Base-by-base conservation (phyloP, 1,140 invertebrate species). In the Sminthurides bifidus region DNA sequence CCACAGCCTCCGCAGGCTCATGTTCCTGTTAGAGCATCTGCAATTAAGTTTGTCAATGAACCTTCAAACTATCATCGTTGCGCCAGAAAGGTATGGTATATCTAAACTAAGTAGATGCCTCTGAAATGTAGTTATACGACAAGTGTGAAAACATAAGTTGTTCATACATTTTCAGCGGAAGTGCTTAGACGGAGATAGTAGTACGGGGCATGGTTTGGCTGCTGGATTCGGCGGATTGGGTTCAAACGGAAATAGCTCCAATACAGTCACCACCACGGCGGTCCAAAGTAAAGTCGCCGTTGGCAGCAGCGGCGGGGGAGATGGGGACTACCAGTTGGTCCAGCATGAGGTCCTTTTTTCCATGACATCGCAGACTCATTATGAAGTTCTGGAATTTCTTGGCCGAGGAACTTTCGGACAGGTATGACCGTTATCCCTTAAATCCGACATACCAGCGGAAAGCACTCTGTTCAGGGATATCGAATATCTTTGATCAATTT, bases 321-420 rank as follows among this genome's bases (percentile, higher is more conserved):
- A 97, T 74, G 94, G 94, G 41, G 94, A 97, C 75, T 97, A 97
- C 75, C 91, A 95, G 72, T 78, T 97, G 69, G 92, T 97, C 29
- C 92, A 97, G 73, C 93, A 98, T 75, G 94, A 97, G 75, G 92
- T 95, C 60, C 81, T 98, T 58, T 95, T 92, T 74, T 96, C 92
- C 52, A 85, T 87, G 72, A 85, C 81, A 37, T 61, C 63, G 2
- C 63, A 65, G 41, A 84, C 84, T 63, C 85, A 90, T 69, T 96
- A 96, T 75, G 92, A 96, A 75, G 95, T 99, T 56, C 77, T 99
- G 65, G 95, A 98, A 74, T 98, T 98, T 75, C 79, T 98, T 60
- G 95, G 95, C 63, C 82, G 95, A 64, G 93, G 94, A 62, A 99
- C 95, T 48, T 99, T 98, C 76, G 95, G 95, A 58, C 94, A 98